Conservation (phyloP, 1,140 invertebrate genomes). For the Sweltsa coloradensis region DNA sequence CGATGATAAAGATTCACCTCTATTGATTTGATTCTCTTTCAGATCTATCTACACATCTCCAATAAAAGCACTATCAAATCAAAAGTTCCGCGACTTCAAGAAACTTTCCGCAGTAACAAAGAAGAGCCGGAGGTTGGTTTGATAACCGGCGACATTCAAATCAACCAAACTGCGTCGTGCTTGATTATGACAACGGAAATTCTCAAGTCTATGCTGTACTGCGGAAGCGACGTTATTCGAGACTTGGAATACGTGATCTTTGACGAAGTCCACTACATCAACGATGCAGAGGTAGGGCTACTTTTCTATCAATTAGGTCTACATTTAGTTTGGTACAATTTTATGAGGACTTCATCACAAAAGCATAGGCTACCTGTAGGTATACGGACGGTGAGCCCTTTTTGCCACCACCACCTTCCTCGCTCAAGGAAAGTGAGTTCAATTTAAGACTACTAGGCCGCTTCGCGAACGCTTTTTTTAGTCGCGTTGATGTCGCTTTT, state of each 20-base stretch:
- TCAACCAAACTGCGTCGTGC: constrained; percentile 85
- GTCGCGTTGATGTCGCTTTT: no score
- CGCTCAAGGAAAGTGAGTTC: no score
- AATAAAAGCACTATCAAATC: constrained; percentile 98
- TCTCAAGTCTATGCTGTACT: constrained; percentile 91
- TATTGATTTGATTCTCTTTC: constrained; percentile 38
- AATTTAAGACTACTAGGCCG: no score
- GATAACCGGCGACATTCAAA: constrained; percentile 92
- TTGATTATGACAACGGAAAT: constrained; percentile 99
- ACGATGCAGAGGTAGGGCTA: constrained; percentile 73
- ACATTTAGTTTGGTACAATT: background rate
- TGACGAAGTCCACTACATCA: constrained; percentile 99
- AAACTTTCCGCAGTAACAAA: constrained; percentile 55
- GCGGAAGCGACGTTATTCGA: constrained; percentile 84
- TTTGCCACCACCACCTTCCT: no score
- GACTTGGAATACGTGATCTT: constrained; percentile 99
- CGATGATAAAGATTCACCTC: no score
- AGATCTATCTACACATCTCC: constrained; percentile 98
- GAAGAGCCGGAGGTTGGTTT: constrained; percentile 58
- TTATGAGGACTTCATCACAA: background rate
- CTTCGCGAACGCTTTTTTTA: no score
- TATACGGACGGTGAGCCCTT: no score
- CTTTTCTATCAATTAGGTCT: background rate
- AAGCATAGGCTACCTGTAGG: no score
- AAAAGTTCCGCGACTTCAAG: constrained; percentile 97